phyloP scores from a whole-genome alignment of 2,888 invertebrate species.

The Dasysyrphus albostriatus region DNA sequence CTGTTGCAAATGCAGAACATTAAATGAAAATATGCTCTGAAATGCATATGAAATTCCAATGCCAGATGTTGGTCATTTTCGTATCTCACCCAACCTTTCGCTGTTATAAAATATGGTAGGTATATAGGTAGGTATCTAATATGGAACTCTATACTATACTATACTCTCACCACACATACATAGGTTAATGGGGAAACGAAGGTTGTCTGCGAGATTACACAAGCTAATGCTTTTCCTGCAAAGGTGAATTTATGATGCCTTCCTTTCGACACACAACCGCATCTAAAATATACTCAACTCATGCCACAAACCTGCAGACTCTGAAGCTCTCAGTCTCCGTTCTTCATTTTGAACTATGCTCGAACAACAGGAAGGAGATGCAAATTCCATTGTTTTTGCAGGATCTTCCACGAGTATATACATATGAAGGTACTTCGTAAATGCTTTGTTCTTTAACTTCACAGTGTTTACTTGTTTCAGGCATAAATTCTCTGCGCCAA shows the following conservation, averaged over 20 bases:
- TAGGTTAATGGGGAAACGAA: conserved; percentile 57
- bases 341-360: conserved; percentile 37
- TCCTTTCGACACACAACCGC: conserved; percentile 18
- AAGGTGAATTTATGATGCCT: conserved; percentile 64
- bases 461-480: conserved; percentile 45
- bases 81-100: conserved; percentile 23
- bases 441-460: conserved; percentile 46
- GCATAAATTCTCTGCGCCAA: conserved; percentile 40
- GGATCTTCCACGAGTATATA: conserved; percentile 3
- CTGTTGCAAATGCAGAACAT: conserved; percentile 66
- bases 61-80: conserved; percentile 72
- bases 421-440: neutral
- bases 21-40: conserved; percentile 70
- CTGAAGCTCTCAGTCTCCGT: conserved; percentile 28
- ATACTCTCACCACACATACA: conserved; percentile 3
- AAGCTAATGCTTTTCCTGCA: conserved; percentile 48
- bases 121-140: neutral
- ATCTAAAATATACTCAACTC: conserved; percentile 22
- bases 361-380: conserved; percentile 62
- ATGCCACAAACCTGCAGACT: conserved; percentile 19
- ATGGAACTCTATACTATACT: conserved; percentile 1
- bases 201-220: conserved; percentile 50
- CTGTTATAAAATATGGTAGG: neutral
- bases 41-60: conserved; percentile 64
- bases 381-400: conserved; percentile 68